phyloP scores from a whole-genome alignment of 2,113 vertebrate genomes.

The Cebidichthys violaceus region DNA sequence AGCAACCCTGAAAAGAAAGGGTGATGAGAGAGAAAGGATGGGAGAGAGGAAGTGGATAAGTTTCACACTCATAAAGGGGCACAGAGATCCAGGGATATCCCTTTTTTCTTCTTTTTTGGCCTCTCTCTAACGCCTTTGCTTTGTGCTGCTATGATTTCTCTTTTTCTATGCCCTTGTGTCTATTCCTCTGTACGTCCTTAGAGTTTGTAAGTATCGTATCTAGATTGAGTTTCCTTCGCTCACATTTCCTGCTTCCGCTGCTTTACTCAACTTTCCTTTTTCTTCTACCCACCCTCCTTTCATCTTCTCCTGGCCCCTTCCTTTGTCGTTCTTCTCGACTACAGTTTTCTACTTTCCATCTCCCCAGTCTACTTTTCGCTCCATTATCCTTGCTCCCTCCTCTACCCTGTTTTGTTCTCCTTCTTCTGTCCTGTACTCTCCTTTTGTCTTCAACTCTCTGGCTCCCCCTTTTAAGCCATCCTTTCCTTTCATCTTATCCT shows the following conservation, averaged over 20 bases:
- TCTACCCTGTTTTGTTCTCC: constrained; percentile 30
- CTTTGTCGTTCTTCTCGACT: not conserved
- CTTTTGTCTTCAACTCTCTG: constrained; percentile 47
- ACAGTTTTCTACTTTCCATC: not conserved
- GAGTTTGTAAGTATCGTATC: not conserved
- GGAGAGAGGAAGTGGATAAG: constrained; percentile 44
- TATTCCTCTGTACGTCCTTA: not conserved
- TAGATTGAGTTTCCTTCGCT: not conserved
- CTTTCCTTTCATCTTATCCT: constrained; percentile 57
- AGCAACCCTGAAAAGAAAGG: constrained; percentile 21
- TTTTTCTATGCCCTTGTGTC: not conserved
- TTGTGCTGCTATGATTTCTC: not conserved
- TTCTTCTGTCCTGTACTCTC: constrained; percentile 1
- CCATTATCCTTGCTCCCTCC: constrained; percentile 22
- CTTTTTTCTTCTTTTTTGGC: not conserved
- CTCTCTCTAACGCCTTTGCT: not conserved
- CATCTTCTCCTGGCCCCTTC: constrained; percentile 4
- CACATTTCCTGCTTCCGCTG: not conserved
- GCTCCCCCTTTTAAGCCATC: constrained; percentile 28
- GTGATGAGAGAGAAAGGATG: constrained; percentile 19
- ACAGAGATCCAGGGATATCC: constrained; percentile 38
- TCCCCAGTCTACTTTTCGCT: constrained; percentile 31
- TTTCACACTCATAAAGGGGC: constrained; percentile 30
- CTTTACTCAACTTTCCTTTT: not conserved
- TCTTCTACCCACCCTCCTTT: not conserved